Base-by-base conservation (phyloP, 2,888 invertebrate genomes). In the Chymomyza amoena region DNA sequence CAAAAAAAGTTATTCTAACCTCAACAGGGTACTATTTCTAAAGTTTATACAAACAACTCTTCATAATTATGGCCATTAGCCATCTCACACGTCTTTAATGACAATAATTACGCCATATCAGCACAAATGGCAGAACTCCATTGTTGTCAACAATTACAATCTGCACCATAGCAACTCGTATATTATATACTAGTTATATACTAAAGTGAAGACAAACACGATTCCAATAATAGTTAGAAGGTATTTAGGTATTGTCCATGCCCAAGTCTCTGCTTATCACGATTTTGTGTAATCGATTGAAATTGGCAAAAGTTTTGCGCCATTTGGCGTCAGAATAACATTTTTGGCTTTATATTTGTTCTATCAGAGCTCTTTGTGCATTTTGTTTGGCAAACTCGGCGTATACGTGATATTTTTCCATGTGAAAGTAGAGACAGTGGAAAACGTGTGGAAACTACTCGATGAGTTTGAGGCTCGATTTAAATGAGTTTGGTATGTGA, bases 231-330 rank as follows among this genome's bases (percentile, higher is more conserved):
- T 45, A 45, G 39, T 45, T 45, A 7, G n/a, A n/a, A 7, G 39
- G 39, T 13, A 13, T 45, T 45, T 45, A 45, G 39, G 13, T 45
- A 45, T 45, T 45, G 39, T 45, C 39, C 39, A 45, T 45, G 39
- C 2, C 39, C 39, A 45, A 45, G 39, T 45, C 39, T 45, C 13
- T 45, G 39, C 39, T 78, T 73, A 78, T 72, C 63, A 63, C 65
- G 57, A 70, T 73, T 69, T 51, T 66, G 45, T 67, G 66, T 70
- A 78, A 78, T 78, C 78, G 71, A 78, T 76, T 61, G 70, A 67
- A 72, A 67, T 67, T 45, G 57, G 57, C 62, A 71, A 63, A 78
- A 73, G 71, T 70, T 59, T 45, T 45, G 28, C 70, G 70, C 63
- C 74, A 69, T 70, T 74, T 63, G 64, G n/a, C 25, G 66, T 60